phyloP scores from a whole-genome alignment of 2,797 vertebrate species.

The Pangasius djambal region DNA sequence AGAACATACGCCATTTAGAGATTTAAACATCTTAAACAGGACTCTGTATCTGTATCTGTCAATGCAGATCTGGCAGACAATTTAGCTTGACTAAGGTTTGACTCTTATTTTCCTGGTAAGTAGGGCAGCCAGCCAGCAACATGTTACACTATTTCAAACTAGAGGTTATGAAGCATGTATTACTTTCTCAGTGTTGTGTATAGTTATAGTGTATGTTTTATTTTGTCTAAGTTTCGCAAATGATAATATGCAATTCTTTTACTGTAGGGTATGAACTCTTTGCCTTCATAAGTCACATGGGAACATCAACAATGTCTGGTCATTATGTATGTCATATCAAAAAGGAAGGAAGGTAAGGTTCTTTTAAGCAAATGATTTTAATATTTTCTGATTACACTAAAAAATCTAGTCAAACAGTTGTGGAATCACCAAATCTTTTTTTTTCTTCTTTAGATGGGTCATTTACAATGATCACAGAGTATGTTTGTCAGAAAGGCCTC shows the following conservation, averaged over 20 bases:
- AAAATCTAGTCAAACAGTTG: not conserved
- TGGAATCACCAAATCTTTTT: not conserved
- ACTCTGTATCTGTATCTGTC: not conserved
- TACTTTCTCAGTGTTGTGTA: not conserved
- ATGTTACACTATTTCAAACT: not conserved
- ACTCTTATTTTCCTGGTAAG: not conserved
- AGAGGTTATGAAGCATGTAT: not conserved
- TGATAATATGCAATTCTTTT: not conserved
- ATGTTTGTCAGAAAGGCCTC: constrained; percentile 95
- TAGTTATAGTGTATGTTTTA: not conserved
- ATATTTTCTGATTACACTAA: not conserved
- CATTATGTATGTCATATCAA: constrained; percentile 98
- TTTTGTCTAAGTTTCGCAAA: constrained; percentile 29
- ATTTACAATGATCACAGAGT: constrained; percentile 99
- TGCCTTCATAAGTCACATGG: constrained; percentile 98
- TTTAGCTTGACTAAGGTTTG: not conserved
- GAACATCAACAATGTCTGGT: constrained; percentile 97
- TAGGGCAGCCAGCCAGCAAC: not conserved
- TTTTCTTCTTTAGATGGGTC: constrained; percentile 85
- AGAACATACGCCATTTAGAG: not conserved
- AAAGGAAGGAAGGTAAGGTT: constrained; percentile 93
- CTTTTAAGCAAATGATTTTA: not conserved
- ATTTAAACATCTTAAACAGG: not conserved
- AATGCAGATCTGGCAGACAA: not conserved
- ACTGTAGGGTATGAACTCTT: constrained; percentile 91